Evolutionary conservation across 2,797 vertebrate species (phyloP).

Genomic region (Darevskia nairensis): DNA sequence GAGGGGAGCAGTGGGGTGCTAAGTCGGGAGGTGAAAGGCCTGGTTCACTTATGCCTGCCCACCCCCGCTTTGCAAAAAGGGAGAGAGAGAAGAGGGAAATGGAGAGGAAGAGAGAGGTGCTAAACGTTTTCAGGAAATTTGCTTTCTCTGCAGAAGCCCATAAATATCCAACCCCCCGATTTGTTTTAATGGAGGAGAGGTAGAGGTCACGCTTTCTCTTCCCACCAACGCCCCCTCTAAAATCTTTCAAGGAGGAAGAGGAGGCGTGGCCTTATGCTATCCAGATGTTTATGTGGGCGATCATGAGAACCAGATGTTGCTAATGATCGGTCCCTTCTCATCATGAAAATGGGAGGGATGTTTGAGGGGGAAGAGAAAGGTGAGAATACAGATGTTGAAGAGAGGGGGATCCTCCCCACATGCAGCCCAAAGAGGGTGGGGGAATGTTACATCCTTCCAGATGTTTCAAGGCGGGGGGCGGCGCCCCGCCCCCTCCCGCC

Average conservation of each 20-base stretch:
- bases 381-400: background rate
- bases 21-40: background rate
- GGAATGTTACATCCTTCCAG: constrained; percentile 30
- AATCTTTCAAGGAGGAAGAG: background rate
- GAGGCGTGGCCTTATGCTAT: background rate
- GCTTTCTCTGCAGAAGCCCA: constrained; percentile 1
- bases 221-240: background rate
- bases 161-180: constrained; percentile 12
- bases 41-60: background rate
- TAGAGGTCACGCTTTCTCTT: background rate
- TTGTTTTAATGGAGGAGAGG: background rate
- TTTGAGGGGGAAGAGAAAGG: background rate
- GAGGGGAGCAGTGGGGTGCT: too few species aligned
- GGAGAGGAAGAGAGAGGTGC: background rate
- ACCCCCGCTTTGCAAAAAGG: background rate
- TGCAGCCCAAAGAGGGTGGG: background rate
- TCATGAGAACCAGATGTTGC: background rate
- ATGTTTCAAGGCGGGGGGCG: constrained; percentile 24
- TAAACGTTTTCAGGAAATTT: background rate
- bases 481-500: constrained; percentile 11
- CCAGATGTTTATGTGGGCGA: background rate
- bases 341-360: background rate
- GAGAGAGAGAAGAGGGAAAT: background rate
- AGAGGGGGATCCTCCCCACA: background rate
- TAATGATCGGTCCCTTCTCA: background rate